Conservation (phyloP, 2,888 invertebrate genomes). For the Pemphredon lugubris region DNA sequence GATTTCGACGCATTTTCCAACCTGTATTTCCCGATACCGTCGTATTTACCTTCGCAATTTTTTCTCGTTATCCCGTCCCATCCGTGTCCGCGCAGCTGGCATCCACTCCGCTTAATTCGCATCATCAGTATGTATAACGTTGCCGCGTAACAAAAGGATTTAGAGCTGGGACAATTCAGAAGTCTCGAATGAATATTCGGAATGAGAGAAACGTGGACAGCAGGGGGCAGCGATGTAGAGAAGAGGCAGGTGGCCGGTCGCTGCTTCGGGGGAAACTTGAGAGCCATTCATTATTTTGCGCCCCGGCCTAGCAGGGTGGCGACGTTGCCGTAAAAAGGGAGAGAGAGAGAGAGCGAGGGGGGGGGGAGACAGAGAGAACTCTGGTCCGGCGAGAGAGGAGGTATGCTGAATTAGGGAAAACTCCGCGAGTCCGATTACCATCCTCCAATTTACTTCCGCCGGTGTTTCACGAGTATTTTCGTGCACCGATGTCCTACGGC, state of each 20-base stretch:
- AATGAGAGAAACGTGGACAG: slow-evolving; percentile 19
- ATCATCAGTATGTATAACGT: slow-evolving; percentile 53
- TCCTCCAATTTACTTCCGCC: slow-evolving; percentile 68
- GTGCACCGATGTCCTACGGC: not conserved
- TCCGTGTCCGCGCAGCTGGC: not conserved
- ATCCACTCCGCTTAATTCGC: slow-evolving; percentile 34
- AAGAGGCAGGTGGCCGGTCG: not conserved
- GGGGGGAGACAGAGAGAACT: slow-evolving; percentile 38
- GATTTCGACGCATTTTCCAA: not conserved
- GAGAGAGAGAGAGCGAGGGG: slow-evolving; percentile 1
- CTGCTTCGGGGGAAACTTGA: slow-evolving; percentile 49
- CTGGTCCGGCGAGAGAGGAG: slow-evolving; percentile 42
- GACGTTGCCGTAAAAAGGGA: no score
- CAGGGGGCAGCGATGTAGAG: slow-evolving; percentile 1
- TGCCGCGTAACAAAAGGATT: slow-evolving; percentile 41
- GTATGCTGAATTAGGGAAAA: slow-evolving; percentile 71
- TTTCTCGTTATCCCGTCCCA: not conserved
- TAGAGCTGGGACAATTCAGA: slow-evolving; percentile 43
- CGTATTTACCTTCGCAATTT: no score
- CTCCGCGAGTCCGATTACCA: slow-evolving; percentile 61
- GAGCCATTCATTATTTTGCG: slow-evolving; percentile 62
- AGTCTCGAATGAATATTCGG: slow-evolving; percentile 55
- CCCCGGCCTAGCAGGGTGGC: no score
- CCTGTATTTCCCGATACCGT: no score
- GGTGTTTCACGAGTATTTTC: slow-evolving; percentile 21